Evolutionary conservation across 2,888 invertebrate species (phyloP), one percentile per base, ranked within the genome.

Genomic region (Cabera pusaria): DNA sequence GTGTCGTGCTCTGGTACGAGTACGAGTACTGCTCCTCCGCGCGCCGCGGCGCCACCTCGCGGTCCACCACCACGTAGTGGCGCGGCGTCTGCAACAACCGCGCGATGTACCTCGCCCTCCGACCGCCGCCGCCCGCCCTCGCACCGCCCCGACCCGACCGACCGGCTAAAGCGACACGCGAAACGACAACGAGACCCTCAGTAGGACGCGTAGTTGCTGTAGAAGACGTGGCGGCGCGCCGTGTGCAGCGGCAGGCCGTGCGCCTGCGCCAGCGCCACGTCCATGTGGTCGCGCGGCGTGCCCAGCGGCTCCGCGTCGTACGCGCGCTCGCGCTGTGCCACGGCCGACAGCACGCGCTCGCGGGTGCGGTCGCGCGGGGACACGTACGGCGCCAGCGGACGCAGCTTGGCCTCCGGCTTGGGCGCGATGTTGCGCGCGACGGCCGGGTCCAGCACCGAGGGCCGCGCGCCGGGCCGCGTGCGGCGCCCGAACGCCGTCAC

Each of bases 1-100:
- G 79, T 72, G 91, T 89, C 59, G 90, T 89, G 78, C 93, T 92
- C 78, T 91, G 88, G 91, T 95, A 95, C 56, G 95, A 93, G 91
- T 95, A 96, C 63, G 95, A 95, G 91, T 96, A 96, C 90, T 95
- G 94, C 90, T 95, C 92, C 80, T 95, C 94, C 61, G 93, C 93
- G 75, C 92, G 91, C 41, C 92, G 90, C 63, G 91, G 90, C 70
- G 90, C 85, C 67, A 93, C 93, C 64, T 93, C 92, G 77, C 95
- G 95, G 83, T 93, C 93, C 81, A 95, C 94, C 89, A 95, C 93
- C 91, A 95, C 95, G 91, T 95, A 94, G 84, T 96, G 94, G 69
- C 96, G 95, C 90, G 94, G 96, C 90, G 93, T 96, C 96, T 96
- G 92, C 87, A 92, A 91, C 88, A 90, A 90, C 90, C 79, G 74